Percentiles rank a stretch among this genome's conserved stretches.
phyloP scores from a whole-genome alignment of 1,140 invertebrate species.

The Cheumatopsyche charites region DNA sequence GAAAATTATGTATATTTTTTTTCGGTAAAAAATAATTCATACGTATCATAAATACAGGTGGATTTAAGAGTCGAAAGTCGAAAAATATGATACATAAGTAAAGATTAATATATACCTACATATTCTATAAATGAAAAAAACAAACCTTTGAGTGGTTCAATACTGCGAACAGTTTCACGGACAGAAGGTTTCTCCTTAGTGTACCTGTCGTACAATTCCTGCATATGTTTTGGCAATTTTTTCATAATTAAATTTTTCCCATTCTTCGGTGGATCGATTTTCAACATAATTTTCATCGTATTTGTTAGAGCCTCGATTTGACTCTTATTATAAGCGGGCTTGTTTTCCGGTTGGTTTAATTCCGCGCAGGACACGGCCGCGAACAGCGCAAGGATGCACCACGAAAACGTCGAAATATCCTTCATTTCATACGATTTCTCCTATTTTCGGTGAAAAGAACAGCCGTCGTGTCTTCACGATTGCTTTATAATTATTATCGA shows the following conservation, averaged over 20 bases:
- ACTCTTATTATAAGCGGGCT: constrained; percentile 37
- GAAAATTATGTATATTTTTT: too few relatives aligned
- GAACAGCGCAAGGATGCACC: not conserved
- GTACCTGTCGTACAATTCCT: constrained; percentile 36
- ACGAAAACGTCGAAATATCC: too few relatives aligned
- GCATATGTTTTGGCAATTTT: constrained; percentile 38
- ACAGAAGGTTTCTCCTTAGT: constrained; percentile 3
- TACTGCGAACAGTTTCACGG: constrained; percentile 39
- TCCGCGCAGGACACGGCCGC: constrained; percentile 2
- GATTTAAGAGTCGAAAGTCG: too few relatives aligned
- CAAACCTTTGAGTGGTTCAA: constrained; percentile 44
- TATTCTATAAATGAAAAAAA: not conserved
- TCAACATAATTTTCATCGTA: constrained; percentile 25
- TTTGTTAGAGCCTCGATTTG: constrained; percentile 36
- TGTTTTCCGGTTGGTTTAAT: not conserved
- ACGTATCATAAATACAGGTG: too few relatives aligned
- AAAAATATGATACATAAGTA: too few relatives aligned
- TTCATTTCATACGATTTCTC: too few relatives aligned
- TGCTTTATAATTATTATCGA: too few relatives aligned
- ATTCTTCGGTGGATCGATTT: constrained; percentile 4
- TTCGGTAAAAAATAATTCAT: too few relatives aligned
- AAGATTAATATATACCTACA: too few relatives aligned
- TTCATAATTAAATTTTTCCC: not conserved
- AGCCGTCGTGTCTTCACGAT: too few relatives aligned
- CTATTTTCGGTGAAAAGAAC: too few relatives aligned